phyloP scores from a whole-genome alignment of 2,888 invertebrate species.

The Campaea margaritaria region DNA sequence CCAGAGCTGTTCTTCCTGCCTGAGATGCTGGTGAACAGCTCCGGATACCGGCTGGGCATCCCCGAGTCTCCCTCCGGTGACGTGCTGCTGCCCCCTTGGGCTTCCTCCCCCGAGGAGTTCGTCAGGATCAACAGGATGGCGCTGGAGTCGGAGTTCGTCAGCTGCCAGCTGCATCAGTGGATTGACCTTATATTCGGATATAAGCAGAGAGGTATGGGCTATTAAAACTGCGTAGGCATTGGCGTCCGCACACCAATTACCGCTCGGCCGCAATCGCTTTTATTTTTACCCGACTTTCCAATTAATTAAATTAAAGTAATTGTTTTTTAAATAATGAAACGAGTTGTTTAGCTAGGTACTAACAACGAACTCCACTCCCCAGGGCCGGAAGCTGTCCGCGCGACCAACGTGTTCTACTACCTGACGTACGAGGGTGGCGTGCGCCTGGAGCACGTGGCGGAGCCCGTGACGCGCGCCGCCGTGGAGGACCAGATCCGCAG shows the following conservation, averaged over 20 bases:
- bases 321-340: no score
- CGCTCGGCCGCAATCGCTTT: no score
- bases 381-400: slow-evolving; percentile 98
- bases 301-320: no score
- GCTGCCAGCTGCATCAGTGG: slow-evolving; percentile 99
- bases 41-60: slow-evolving; percentile 92
- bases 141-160: slow-evolving; percentile 99
- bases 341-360: no score
- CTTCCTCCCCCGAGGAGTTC: slow-evolving; percentile 98
- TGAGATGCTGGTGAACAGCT: slow-evolving; percentile 97
- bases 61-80: slow-evolving; percentile 94
- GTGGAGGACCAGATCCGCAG: slow-evolving; percentile 98
- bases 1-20: slow-evolving; percentile 99
- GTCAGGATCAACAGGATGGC: slow-evolving; percentile 99
- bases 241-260: no score
- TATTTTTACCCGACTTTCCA: no score
- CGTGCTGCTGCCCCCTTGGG: slow-evolving; percentile 98
- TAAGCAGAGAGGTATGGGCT: slow-evolving; percentile 94
- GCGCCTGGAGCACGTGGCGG: slow-evolving; percentile 94
- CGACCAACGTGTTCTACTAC: slow-evolving; percentile 99
- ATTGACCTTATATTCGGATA: slow-evolving; percentile 99
- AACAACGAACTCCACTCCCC: slow-evolving; percentile 5
- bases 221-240: no score
- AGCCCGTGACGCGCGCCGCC: slow-evolving; percentile 96
- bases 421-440: slow-evolving; percentile 99